Evolutionary conservation across 2,888 invertebrate species (phyloP), one percentile per base, ranked within the genome.

Genomic region (Sminthurinus aureus): DNA sequence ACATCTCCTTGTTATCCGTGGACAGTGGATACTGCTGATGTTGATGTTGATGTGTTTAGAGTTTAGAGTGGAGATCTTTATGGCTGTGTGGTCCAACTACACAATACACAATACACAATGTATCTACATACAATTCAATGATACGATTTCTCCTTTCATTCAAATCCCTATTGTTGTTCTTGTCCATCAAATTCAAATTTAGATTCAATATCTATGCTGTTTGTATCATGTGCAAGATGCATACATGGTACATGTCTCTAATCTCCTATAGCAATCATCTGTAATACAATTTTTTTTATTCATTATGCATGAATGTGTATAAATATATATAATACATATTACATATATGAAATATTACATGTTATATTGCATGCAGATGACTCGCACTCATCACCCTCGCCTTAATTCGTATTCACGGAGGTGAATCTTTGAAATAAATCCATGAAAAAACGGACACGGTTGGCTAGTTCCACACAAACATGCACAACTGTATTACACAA

Each of bases 41-140:
- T 38, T 38, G 38, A 38, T 38, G 38, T 38, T n/a, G n/a, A n/a
- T n/a, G n/a, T n/a, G n/a, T n/a, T n/a, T n/a, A n/a, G n/a, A n/a
- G n/a, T n/a, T n/a, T n/a, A n/a, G 38, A 4, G 38, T 38, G 38
- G 38, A 38, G 38, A 38, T 38, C 38, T 12, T 79, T 64, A 73
- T 81, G 81, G 74, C 50, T 75, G 81, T 81, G 81, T 81, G 81
- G 81, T 81, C 81, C 81, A 74, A 74, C 38, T 24, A 74, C 51
- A 81, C 73, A 38, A 26, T 73, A 51, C 24, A 50, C 52, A 50
- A 79, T 51, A 71, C 67, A 69, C 71, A 79, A 38, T 79, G 79
- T 69, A 38, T 38, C 26, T 71, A 13, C 13, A 69, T 81, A 20
- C 81, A 22, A 38, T 38, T 38, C 38, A 38, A 38, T 74, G 64